Evolutionary conservation across 2,797 vertebrate species (phyloP).

Genomic region (Eupleurogrammus muticus): DNA sequence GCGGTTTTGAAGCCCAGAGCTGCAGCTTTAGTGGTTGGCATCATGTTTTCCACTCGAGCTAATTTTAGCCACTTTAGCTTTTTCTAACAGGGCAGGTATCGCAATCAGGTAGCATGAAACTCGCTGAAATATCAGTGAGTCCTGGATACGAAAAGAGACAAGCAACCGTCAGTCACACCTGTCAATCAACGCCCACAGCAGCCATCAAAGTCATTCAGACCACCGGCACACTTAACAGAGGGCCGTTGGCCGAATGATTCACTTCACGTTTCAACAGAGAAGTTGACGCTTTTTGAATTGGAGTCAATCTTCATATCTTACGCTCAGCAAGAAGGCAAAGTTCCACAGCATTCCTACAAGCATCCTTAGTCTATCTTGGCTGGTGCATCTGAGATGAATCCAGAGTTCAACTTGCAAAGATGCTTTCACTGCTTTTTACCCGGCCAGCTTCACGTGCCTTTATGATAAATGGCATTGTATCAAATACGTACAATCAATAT

Average conservation of each 20-base stretch:
- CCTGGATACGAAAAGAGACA: neutral
- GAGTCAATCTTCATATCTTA: slow-evolving; percentile 18
- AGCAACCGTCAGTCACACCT: neutral
- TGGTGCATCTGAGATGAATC: slow-evolving; percentile 17
- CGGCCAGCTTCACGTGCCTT: slow-evolving; percentile 39
- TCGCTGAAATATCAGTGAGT: neutral
- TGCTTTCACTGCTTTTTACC: slow-evolving; percentile 20
- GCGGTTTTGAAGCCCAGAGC: neutral
- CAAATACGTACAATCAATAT: slow-evolving; percentile 53
- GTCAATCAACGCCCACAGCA: no score
- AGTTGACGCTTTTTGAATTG: neutral
- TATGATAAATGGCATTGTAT: slow-evolving; percentile 50
- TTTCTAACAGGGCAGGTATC: neutral
- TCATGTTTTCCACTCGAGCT: neutral
- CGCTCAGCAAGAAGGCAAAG: slow-evolving; percentile 23
- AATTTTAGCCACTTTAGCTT: neutral
- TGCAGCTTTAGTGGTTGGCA: neutral
- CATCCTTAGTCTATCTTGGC: slow-evolving; percentile 31
- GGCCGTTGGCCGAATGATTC: no score
- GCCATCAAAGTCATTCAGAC: neutral
- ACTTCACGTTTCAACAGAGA: no score
- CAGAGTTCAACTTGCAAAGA: slow-evolving; percentile 34
- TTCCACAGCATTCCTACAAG: slow-evolving; percentile 14
- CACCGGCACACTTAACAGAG: neutral
- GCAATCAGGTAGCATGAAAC: no score